Base-by-base conservation (phyloP, 2,888 invertebrate genomes). In the Rhingia rostrata region DNA sequence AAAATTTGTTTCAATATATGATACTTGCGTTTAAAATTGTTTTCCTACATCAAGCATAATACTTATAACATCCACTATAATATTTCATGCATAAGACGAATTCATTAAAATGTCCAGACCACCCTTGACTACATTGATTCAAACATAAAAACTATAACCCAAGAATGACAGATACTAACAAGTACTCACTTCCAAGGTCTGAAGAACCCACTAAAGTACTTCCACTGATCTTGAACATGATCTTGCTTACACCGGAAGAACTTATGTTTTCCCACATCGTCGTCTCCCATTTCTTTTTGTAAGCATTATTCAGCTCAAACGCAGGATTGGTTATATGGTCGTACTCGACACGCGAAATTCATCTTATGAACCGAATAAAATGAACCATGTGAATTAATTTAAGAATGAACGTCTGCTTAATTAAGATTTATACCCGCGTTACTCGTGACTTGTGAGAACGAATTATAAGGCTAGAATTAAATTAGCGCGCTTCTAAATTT, bases 381-480 rank as follows among this genome's bases (percentile, higher is more conserved):
- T 14, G 7, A 22, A 45, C 12, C 30, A 14, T 10, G 45, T 37
- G 56, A 37, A 69, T 56, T 66, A 53, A 53, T 66, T 66, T 35
- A 9, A 32, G 49, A 70, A 70, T 58, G 33, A 70, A 37, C 45
- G 58, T 58, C 49, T 58, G 56, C 35, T 69, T 43, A 54, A 67
- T 33, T 45, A 67, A 43, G 6, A 37, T 47, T 41, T 49, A 74
- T 22, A 22, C 22, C 22, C 64, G 35, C 49, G 67, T n/a, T 22
- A 22, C 22, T 22, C 45, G 30, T 70, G 69, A 58, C 39, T 58
- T 37, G 37, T 56, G 56, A 12, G 12, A 39, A 51, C 61, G 51
- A 37, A 64, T 22, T 49, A 43, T 56, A 30, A 43, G 32, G 9
- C 67, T 45, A 7, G 43, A 35, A 67, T 67, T 67, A 56, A 75